A percentile compares a stretch with the other conserved stretches of the same genome.
Conservation (phyloP, 2,113 vertebrate species). For the Stercorarius parasiticus region DNA sequence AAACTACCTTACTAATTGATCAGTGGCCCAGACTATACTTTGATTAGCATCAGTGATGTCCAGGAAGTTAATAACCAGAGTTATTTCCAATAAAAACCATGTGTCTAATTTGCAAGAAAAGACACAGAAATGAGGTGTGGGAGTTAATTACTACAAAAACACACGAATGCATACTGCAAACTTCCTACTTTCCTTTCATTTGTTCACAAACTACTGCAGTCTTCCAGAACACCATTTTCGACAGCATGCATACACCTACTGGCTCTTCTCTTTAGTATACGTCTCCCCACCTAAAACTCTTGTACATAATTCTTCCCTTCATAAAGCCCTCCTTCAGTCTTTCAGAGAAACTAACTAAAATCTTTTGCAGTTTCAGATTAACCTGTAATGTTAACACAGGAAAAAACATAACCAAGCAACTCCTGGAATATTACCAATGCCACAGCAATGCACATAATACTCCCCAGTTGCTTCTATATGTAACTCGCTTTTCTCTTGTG, state of each 20-base stretch:
- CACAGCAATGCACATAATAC: neutral
- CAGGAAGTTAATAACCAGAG: neutral
- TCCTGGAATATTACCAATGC: neutral
- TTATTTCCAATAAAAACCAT: neutral
- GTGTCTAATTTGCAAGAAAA: neutral
- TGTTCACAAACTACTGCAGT: neutral
- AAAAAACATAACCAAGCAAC: neutral
- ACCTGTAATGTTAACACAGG: neutral
- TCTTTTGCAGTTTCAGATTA: neutral
- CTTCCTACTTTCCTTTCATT: neutral
- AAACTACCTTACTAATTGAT: neutral
- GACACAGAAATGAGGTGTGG: neutral
- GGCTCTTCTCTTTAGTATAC: neutral
- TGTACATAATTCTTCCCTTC: neutral
- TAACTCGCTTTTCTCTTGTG: neutral
- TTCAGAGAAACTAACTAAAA: neutral
- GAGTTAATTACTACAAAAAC: neutral
- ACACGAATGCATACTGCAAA: neutral
- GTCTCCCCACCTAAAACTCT: neutral
- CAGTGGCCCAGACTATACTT: neutral
- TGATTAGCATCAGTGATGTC: neutral
- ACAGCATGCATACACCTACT: neutral
- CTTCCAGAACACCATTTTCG: neutral
- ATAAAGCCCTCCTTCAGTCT: neutral
- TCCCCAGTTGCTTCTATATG: neutral